A percentile compares a stretch with the other conserved stretches of the same genome.
Evolutionary conservation across 2,888 invertebrate genomes (phyloP).

Genomic region (Biston betularia): DNA sequence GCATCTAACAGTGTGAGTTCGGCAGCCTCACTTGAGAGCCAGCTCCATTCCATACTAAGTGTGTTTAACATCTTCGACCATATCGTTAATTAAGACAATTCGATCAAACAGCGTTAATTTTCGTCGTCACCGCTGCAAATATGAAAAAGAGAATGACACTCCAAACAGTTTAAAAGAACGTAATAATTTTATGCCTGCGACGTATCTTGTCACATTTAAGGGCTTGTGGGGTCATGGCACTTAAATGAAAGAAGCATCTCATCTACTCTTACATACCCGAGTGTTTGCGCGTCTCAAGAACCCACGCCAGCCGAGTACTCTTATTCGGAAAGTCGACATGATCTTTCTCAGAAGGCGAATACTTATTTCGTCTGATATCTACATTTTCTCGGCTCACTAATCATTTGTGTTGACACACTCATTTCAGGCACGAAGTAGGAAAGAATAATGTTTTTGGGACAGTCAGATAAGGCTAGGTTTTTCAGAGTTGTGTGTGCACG

Average conservation of each 20-base stretch:
- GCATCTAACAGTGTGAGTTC: too few relatives aligned
- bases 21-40: too few relatives aligned
- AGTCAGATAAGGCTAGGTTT: conserved; percentile 22
- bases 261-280: conserved; percentile 12
- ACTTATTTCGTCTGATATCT: conserved; percentile 33
- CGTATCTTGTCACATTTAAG: neutral
- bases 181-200: neutral
- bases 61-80: too few relatives aligned
- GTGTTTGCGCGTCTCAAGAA: conserved; percentile 32
- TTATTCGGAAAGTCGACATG: conserved; percentile 33
- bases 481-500: conserved; percentile 14
- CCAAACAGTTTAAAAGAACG: too few relatives aligned
- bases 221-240: neutral
- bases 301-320: conserved; percentile 23
- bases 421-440: conserved; percentile 22
- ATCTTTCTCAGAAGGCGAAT: conserved; percentile 30
- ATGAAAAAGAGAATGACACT: too few relatives aligned
- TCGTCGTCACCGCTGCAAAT: too few relatives aligned
- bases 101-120: too few relatives aligned
- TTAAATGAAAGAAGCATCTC: conserved; percentile 22
- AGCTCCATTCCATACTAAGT: too few relatives aligned
- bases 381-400: conserved; percentile 30
- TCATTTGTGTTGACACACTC: conserved; percentile 33
- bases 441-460: conserved; percentile 26
- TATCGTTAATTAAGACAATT: too few relatives aligned